phyloP scores from a whole-genome alignment of 1,140 invertebrate genomes.

The Homarus americanus region DNA sequence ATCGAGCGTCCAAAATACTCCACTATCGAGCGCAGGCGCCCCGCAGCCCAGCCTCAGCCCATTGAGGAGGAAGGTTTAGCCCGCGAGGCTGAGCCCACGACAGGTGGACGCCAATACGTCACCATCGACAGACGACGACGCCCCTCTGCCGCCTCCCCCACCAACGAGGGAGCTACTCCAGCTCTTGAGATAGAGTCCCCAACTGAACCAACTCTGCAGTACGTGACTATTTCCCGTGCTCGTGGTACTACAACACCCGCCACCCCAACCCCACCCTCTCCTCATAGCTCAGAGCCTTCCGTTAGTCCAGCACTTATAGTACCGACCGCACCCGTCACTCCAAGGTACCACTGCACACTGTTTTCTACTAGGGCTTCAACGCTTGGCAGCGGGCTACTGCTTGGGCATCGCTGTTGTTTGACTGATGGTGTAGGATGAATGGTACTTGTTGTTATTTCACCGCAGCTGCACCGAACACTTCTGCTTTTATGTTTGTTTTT shows the following conservation, averaged over 20 bases:
- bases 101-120: constrained; percentile 37
- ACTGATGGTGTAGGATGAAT: too few species aligned
- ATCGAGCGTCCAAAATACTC: constrained; percentile 53
- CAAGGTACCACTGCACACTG: constrained; percentile 26
- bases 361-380: not conserved
- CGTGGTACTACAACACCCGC: constrained; percentile 20
- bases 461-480: too few species aligned
- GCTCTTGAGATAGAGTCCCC: constrained; percentile 9
- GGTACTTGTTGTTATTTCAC: too few species aligned
- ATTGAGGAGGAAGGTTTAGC: constrained; percentile 22
- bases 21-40: constrained; percentile 56
- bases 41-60: constrained; percentile 29
- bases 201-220: constrained; percentile 66
- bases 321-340: not conserved
- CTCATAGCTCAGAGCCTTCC: constrained; percentile 15
- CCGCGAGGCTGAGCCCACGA: not conserved
- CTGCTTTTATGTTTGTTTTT: too few species aligned
- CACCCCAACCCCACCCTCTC: constrained; percentile 27
- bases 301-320: constrained; percentile 47
- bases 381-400: too few species aligned
- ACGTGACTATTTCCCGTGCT: constrained; percentile 58
- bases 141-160: not conserved
- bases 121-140: constrained; percentile 56
- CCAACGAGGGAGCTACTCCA: not conserved
- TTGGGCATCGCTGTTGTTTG: not conserved